Conservation (phyloP, 2,113 vertebrate genomes). For the Engraulis encrasicolus region DNA sequence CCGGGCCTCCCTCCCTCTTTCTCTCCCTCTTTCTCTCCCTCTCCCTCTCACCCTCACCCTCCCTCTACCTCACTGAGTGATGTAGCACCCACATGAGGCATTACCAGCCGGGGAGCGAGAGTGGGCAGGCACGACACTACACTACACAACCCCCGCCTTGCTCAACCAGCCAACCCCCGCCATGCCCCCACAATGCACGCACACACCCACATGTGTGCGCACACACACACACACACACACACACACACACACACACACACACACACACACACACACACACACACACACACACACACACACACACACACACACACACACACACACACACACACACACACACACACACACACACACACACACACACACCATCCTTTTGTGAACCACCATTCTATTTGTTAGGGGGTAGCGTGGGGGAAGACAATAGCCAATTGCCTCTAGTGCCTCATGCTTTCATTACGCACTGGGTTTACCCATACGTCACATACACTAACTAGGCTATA, state of each 20-base stretch:
- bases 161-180: background rate
- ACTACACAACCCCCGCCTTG: background rate
- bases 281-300: background rate
- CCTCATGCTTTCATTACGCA: slow-evolving; percentile 40
- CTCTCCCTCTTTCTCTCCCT: too few relatives aligned
- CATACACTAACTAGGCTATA: background rate
- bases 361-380: background rate
- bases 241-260: background rate
- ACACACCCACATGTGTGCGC: background rate
- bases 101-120: background rate
- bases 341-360: too few relatives aligned
- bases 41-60: too few relatives aligned
- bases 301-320: too few relatives aligned
- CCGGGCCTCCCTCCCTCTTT: background rate
- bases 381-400: background rate
- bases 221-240: background rate
- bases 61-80: background rate
- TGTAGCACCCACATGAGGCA: background rate
- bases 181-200: background rate
- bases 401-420: background rate
- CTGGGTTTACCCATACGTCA: slow-evolving; percentile 25
- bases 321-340: too few relatives aligned
- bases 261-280: background rate
- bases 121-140: background rate
- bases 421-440: background rate